Percentiles rank a stretch among this genome's conserved stretches.
phyloP scores from a whole-genome alignment of 2,888 invertebrate genomes.

The Venusia cambrica region DNA sequence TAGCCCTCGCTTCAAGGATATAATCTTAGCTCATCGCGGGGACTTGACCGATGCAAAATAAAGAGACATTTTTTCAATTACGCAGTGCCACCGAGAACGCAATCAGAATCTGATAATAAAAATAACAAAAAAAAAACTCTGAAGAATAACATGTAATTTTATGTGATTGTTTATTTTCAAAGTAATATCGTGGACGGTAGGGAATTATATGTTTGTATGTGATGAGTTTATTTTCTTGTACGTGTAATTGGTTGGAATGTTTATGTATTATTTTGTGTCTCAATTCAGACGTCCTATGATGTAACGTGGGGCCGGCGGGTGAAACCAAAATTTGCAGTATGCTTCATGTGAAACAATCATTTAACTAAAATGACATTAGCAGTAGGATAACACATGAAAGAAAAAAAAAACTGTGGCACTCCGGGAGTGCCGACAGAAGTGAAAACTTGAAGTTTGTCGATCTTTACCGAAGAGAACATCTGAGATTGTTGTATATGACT shows the following conservation, averaged over 20 bases:
- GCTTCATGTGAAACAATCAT: too few relatives aligned
- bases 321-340: too few relatives aligned
- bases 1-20: conserved; percentile 32
- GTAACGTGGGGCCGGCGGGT: too few relatives aligned
- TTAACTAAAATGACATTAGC: too few relatives aligned
- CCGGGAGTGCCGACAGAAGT: too few relatives aligned
- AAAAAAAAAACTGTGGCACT: too few relatives aligned
- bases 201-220: conserved; percentile 8
- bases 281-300: too few relatives aligned
- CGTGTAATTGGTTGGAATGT: conserved; percentile 8
- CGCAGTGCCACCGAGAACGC: conserved; percentile 55
- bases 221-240: conserved; percentile 15
- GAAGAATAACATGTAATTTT: conserved; percentile 31
- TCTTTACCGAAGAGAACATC: too few relatives aligned
- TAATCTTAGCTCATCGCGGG: conserved; percentile 58
- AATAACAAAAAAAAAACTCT: too few relatives aligned
- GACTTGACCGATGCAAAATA: conserved; percentile 49
- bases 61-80: conserved; percentile 74
- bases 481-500: too few relatives aligned
- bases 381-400: too few relatives aligned
- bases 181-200: conserved; percentile 15
- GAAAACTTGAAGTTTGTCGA: too few relatives aligned
- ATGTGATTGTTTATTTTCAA: conserved; percentile 23
- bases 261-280: background rate
- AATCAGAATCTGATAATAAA: conserved; percentile 64